A percentile compares a stretch with the other conserved stretches of the same genome.
phyloP scores from a whole-genome alignment of 2,888 invertebrate species.

The Cryptocheilus praepositus region DNA sequence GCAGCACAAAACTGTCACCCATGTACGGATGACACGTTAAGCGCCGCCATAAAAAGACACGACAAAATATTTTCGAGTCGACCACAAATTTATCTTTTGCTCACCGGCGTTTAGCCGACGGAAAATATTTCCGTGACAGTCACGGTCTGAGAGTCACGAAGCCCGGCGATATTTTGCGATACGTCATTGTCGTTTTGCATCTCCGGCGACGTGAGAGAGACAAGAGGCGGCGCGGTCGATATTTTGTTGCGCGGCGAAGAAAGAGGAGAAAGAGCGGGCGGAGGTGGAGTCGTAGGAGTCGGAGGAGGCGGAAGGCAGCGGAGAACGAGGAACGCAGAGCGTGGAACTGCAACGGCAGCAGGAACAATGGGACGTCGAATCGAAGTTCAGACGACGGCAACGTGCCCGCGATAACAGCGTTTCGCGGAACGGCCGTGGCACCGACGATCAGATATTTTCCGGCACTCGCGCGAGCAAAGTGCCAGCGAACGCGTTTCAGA shows the following conservation, averaged over 20 bases:
- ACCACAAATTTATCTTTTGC: no score
- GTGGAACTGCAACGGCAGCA: neutral
- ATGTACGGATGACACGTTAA: no score
- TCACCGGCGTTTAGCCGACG: no score
- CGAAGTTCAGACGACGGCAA: neutral
- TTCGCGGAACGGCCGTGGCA: constrained; percentile 5
- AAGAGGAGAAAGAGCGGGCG: neutral
- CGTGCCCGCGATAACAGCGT: constrained; percentile 4
- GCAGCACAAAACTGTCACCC: no score
- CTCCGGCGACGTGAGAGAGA: neutral
- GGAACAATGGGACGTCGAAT: constrained; percentile 5
- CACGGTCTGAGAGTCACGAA: no score
- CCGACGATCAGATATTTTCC: constrained; percentile 4
- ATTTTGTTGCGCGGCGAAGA: constrained; percentile 10
- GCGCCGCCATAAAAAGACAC: no score
- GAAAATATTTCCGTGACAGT: no score
- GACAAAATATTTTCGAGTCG: no score
- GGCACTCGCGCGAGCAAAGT: no score
- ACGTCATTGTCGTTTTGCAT: constrained; percentile 6
- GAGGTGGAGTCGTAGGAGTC: neutral
- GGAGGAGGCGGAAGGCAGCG: neutral
- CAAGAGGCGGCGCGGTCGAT: constrained; percentile 19
- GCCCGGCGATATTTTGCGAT: no score
- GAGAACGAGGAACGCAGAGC: neutral
- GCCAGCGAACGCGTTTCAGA: neutral